A percentile compares a stretch with the other conserved stretches of the same genome.
Conservation (phyloP, 2,113 vertebrate genomes). For the Sinocyclocheilus maitianheensis region DNA sequence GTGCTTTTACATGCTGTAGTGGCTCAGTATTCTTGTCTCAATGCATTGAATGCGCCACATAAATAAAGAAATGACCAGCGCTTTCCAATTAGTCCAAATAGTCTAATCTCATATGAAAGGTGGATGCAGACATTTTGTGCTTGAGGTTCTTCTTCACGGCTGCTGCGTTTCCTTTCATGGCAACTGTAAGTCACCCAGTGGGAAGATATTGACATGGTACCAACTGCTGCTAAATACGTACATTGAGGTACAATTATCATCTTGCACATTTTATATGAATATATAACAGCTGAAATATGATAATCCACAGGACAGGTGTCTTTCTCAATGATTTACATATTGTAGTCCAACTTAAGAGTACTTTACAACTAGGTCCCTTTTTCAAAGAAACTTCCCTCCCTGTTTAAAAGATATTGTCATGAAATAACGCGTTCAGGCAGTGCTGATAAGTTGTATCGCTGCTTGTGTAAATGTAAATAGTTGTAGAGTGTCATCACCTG, state of each 20-base stretch:
- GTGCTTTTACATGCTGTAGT: conserved; percentile 2
- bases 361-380: neutral
- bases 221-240: conserved; percentile 25
- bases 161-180: neutral
- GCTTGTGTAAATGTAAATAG: conserved; percentile 28
- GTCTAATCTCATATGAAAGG: neutral
- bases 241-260: conserved; percentile 21
- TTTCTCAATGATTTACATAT: neutral
- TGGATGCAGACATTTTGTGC: neutral
- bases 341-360: neutral
- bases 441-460: conserved; percentile 26
- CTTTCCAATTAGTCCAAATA: too few relatives aligned
- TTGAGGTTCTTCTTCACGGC: neutral
- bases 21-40: neutral
- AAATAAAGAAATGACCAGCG: neutral
- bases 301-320: neutral
- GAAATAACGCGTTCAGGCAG: neutral
- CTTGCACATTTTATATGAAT: conserved; percentile 40
- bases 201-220: conserved; percentile 42
- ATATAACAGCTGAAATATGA: neutral
- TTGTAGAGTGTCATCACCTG: conserved; percentile 37
- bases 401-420: conserved; percentile 11
- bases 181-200: neutral
- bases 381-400: neutral
- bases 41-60: neutral